phyloP scores from a whole-genome alignment of 2,888 invertebrate genomes.

The Tiphia femorata region DNA sequence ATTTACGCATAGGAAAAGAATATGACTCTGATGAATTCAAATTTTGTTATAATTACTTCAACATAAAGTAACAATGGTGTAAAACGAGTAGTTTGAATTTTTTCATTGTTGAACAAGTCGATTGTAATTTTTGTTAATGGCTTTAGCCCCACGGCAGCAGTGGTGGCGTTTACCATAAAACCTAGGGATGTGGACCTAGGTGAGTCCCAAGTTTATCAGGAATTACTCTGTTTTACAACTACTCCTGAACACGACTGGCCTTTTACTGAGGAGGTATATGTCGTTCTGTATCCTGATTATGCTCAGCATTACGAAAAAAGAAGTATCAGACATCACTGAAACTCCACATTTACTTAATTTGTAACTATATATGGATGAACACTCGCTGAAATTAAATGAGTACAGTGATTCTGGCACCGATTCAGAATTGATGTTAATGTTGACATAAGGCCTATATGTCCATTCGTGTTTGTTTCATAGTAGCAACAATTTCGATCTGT shows the following conservation, averaged over 20 bases:
- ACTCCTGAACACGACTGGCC: slow-evolving; percentile 66
- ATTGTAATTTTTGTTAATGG: slow-evolving; percentile 50
- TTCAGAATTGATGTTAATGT: slow-evolving; percentile 14
- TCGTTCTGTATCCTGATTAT: slow-evolving; percentile 45
- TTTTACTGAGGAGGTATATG: slow-evolving; percentile 65
- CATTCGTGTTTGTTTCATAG: slow-evolving; percentile 16
- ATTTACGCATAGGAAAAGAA: too few species aligned
- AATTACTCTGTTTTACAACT: slow-evolving; percentile 67
- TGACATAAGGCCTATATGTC: slow-evolving; percentile 12
- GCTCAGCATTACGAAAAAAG: slow-evolving; percentile 23
- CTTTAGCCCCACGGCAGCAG: slow-evolving; percentile 64
- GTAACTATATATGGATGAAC: too few species aligned
- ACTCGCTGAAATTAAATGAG: too few species aligned
- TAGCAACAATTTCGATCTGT: slow-evolving; percentile 11
- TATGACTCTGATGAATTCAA: too few species aligned
- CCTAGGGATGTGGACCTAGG: slow-evolving; percentile 65
- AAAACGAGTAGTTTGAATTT: too few species aligned
- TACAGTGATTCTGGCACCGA: slow-evolving; percentile 40
- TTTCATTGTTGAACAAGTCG: slow-evolving; percentile 10
- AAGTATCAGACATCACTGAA: slow-evolving; percentile 41
- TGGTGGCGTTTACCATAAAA: slow-evolving; percentile 67
- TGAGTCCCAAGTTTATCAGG: slow-evolving; percentile 67
- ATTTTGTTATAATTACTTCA: too few species aligned
- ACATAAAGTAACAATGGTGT: too few species aligned
- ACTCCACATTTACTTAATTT: background rate